These are phyloP conservation scores for Cerastis leucographa DNA, from an alignment of 2,888 invertebrate species.

Conservation along the genomic window DNA sequence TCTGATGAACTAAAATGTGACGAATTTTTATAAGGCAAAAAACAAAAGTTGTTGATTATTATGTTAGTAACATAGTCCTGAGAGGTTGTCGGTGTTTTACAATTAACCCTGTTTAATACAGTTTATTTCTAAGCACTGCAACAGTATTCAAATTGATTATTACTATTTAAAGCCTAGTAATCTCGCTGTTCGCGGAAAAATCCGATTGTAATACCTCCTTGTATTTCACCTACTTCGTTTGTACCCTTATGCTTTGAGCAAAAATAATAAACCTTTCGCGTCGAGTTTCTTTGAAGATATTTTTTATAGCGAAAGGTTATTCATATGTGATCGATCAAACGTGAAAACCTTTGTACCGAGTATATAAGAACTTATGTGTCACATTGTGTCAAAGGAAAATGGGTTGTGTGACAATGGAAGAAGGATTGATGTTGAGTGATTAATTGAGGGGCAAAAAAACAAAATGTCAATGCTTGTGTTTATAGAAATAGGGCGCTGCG, in stretches of 20 bases:
- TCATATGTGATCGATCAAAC: slow-evolving; percentile 80
- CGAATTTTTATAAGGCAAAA: no score
- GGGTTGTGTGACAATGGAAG: slow-evolving; percentile 20
- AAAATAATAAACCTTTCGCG: slow-evolving; percentile 49
- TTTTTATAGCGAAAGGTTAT: slow-evolving; percentile 71
- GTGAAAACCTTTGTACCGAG: slow-evolving; percentile 67
- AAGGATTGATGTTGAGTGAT: slow-evolving; percentile 31
- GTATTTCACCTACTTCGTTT: background rate
- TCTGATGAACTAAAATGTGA: no score
- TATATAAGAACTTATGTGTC: slow-evolving; percentile 63
- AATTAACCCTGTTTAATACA: no score
- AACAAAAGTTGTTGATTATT: no score
- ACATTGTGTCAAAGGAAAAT: slow-evolving; percentile 45
- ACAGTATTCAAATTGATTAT: background rate
- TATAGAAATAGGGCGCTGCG: slow-evolving; percentile 41
- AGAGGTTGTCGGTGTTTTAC: no score
- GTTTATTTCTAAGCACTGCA: background rate
- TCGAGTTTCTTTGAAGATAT: slow-evolving; percentile 53
- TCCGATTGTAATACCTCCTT: background rate
- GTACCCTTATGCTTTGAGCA: slow-evolving; percentile 27
- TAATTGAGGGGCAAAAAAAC: slow-evolving; percentile 13
- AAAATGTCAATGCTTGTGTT: slow-evolving; percentile 59
- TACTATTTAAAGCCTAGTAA: slow-evolving; percentile 5
- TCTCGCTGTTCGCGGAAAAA: slow-evolving; percentile 10
- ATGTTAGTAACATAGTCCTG: no score